Evolutionary conservation across 2,113 vertebrate species (phyloP).

Genomic region (Mystacornis crossleyi): DNA sequence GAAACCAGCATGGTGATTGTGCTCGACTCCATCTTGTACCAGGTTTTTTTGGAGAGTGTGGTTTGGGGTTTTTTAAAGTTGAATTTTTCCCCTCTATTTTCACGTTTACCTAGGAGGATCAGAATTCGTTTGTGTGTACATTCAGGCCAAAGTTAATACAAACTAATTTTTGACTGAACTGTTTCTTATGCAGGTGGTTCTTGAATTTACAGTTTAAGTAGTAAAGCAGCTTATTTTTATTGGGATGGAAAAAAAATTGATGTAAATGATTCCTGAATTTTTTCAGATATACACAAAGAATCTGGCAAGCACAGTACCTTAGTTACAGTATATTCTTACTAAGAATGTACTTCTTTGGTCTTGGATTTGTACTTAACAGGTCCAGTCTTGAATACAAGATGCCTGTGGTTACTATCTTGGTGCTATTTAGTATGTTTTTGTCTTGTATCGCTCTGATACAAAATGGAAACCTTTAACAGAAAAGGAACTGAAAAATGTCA

Average conservation of each 20-base stretch:
- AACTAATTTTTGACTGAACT: background rate
- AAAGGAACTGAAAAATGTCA: background rate
- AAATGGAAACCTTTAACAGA: background rate
- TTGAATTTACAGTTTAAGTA: background rate
- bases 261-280: background rate
- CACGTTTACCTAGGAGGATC: background rate
- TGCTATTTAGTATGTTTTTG: background rate
- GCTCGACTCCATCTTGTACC: background rate
- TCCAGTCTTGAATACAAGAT: background rate
- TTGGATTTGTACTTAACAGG: background rate
- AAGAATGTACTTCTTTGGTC: background rate
- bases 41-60: background rate
- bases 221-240: background rate
- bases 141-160: background rate
- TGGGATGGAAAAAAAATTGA: fast-evolving
- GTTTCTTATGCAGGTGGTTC: background rate
- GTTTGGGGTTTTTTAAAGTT: background rate
- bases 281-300: background rate
- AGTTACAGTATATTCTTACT: background rate
- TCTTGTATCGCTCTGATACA: background rate
- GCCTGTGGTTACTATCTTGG: background rate
- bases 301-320: background rate
- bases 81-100: background rate
- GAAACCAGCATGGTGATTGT: background rate
- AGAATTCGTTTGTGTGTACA: background rate